Evolutionary conservation across 2,113 vertebrate genomes (phyloP).

Genomic region (Plotosus lineatus): DNA sequence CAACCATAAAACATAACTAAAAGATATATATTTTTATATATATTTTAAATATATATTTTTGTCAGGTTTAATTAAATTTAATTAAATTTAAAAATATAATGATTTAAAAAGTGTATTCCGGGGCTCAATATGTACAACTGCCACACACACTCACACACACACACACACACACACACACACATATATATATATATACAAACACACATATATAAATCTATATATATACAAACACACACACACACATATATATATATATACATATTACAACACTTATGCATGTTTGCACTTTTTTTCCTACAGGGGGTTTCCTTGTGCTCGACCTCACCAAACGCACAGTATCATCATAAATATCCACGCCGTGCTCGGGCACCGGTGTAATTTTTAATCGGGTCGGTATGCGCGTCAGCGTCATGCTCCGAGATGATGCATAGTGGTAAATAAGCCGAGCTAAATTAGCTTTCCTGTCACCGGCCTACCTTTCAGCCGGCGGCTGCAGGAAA

Average conservation of each 20-base stretch:
- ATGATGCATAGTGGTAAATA: conserved; percentile 99
- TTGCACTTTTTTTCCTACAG: conserved; percentile 52
- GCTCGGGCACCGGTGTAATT: conserved; percentile 84
- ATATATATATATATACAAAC: neutral
- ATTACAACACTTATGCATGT: conserved; percentile 2
- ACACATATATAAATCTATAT: conserved; percentile 1
- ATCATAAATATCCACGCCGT: conserved; percentile 90
- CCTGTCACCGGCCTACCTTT: conserved; percentile 93
- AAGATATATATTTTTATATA: no score
- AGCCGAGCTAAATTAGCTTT: conserved; percentile 95
- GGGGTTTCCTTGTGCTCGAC: conserved; percentile 85
- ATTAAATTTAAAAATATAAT: no score
- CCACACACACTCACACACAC: neutral
- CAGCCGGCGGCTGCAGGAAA: conserved; percentile 92
- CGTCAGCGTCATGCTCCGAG: conserved; percentile 87
- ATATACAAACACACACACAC: conserved; percentile 4
- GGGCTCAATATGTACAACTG: no score
- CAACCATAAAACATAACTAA: neutral
- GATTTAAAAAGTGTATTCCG: no score
- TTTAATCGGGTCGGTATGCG: conserved; percentile 82
- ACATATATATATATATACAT: conserved; percentile 8
- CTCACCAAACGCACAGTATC: conserved; percentile 88
- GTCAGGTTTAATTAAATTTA: no score
- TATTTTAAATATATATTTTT: no score
- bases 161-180: neutral